Conservation (phyloP, 2,113 vertebrate species). For the Labeo catla region DNA sequence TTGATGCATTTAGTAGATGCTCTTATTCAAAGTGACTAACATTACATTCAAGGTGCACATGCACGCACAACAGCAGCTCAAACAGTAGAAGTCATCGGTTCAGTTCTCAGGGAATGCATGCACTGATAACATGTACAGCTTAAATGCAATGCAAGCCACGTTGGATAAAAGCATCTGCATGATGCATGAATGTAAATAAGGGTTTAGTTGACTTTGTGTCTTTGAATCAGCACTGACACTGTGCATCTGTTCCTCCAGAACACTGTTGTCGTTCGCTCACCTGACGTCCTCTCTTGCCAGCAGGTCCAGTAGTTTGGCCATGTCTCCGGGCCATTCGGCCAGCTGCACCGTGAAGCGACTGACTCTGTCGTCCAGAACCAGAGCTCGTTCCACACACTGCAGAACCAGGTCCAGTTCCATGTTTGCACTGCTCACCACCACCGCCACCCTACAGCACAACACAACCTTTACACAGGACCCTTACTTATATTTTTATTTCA, state of each 20-base stretch:
- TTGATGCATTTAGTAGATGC: background rate
- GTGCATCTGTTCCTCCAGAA: background rate
- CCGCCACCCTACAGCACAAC: constrained; percentile 78
- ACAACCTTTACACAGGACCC: background rate
- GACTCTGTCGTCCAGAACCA: constrained; percentile 82
- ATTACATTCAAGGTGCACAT: background rate
- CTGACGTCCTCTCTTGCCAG: constrained; percentile 86
- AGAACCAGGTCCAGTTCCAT: constrained; percentile 82
- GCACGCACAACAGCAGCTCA: background rate
- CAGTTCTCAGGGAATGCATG: background rate
- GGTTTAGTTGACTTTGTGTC: too few species aligned
- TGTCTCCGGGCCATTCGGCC: constrained; percentile 80
- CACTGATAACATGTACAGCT: background rate
- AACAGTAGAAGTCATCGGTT: background rate
- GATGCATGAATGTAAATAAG: background rate
- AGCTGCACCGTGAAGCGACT: constrained; percentile 83
- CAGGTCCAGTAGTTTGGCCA: constrained; percentile 85
- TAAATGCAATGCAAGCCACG: background rate
- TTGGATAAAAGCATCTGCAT: background rate
- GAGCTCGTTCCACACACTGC: constrained; percentile 82
- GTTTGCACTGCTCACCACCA: constrained; percentile 86
- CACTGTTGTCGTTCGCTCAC: constrained; percentile 63
- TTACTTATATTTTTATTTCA: background rate
- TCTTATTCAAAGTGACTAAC: background rate
- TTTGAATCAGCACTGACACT: too few species aligned